Evolutionary conservation across 2,797 vertebrate genomes (phyloP), one percentile per base, ranked within the genome.

Genomic region (Aulostomus chinensis): DNA sequence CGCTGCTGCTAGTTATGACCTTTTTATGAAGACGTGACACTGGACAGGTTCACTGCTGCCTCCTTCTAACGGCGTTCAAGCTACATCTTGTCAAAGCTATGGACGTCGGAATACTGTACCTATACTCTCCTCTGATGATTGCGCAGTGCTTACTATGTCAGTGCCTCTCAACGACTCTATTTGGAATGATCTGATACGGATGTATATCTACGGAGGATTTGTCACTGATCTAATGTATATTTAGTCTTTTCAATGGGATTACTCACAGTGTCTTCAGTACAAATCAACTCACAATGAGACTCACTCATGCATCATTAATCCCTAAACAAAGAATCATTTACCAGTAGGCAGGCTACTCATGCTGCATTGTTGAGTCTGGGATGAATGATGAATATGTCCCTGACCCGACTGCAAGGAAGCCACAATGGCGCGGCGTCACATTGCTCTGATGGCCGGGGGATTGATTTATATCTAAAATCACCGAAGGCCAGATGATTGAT

Each of bases 271-370:
- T 47, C 40, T 48, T 39, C 30, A 52, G 43, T 67, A 22, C 36
- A 50, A 47, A 46, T 50, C 20, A 39, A 13, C 25, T 26, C 50
- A 24, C 53, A 51, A 2, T 18, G 41, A 29, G 42, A 48, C n/a
- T 67, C 62, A 48, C 62, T 72, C 69, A 68, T 57, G 61, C 79
- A 39, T 77, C 69, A 66, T 68, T 83, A 82, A 78, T 80, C 66
- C 37, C 30, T 10, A 71, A 80, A 82, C 78, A 77, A 86, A 73
- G 69, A 58, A 37, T 63, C 26, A 37, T 68, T 64, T 59, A 47
- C 26, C 46, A 28, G 41, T 30, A 59, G 48, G 69, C n/a, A 2
- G 31, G 51, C 14, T 18, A 50, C 42, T 54, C 36, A 9, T 39
- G 13, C 22, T 35, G 29, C 62, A 31, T 53, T 55, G 48, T 68